phyloP scores from a whole-genome alignment of 2,888 invertebrate species.

The Parnassius glacialis region DNA sequence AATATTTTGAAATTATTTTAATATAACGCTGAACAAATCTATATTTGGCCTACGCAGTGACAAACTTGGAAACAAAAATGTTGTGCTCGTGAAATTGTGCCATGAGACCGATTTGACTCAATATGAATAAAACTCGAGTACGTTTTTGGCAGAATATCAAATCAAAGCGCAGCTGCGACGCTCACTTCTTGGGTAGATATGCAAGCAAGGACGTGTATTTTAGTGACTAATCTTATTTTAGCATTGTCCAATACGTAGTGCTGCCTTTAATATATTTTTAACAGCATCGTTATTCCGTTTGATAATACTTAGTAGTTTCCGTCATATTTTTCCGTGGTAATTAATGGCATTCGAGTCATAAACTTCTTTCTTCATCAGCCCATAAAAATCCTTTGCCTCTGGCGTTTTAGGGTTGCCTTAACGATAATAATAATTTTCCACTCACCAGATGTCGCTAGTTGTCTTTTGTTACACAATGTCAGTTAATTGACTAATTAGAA shows the following conservation, averaged over 20 bases:
- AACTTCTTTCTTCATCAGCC: no score
- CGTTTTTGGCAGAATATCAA: slow-evolving; percentile 63
- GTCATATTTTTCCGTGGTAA: no score
- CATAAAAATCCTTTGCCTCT: no score
- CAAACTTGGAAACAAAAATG: slow-evolving; percentile 16
- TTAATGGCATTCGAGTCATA: no score
- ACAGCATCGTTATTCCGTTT: no score
- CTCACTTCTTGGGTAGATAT: slow-evolving; percentile 33
- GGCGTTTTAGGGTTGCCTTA: no score
- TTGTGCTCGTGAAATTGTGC: slow-evolving; percentile 19
- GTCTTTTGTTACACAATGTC: no score
- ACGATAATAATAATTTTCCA: no score
- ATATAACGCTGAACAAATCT: slow-evolving; percentile 40
- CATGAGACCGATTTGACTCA: slow-evolving; percentile 41
- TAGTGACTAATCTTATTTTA: slow-evolving; percentile 39
- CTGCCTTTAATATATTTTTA: slow-evolving; percentile 4
- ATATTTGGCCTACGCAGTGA: slow-evolving; percentile 40
- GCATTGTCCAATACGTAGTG: slow-evolving; percentile 24
- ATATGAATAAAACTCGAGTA: slow-evolving; percentile 48
- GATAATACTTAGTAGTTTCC: no score
- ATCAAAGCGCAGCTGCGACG: slow-evolving; percentile 43
- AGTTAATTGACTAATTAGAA: no score
- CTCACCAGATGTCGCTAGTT: no score
- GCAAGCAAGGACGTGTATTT: slow-evolving; percentile 39
- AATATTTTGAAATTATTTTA: no score